Evolutionary conservation across 30 jellyfish, hydroid and myxozoan genomes (phyloP).

Genomic region (Hydractinia echinata): DNA sequence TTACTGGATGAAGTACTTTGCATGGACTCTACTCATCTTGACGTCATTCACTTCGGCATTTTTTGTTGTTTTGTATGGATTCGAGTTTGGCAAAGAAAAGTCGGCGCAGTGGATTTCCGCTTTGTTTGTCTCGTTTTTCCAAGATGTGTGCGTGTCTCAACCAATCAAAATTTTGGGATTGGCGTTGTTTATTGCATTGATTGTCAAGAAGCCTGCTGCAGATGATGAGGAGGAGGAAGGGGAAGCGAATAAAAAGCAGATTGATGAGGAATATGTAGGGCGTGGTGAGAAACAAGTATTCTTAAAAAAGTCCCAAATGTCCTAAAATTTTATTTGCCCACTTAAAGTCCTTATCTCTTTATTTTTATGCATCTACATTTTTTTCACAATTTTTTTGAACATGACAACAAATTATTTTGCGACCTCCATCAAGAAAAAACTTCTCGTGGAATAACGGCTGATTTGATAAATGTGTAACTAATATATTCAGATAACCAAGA

Average conservation of each 20-base stretch:
- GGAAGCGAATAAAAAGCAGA: conserved; percentile 50
- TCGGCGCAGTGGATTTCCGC: conserved; percentile 92
- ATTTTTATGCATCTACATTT: too few relatives aligned
- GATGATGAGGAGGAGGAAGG: conserved; percentile 64
- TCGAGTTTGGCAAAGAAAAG: conserved; percentile 84
- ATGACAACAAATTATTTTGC: too few relatives aligned
- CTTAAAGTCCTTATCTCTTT: too few relatives aligned
- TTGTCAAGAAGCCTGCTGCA: conserved; percentile 85
- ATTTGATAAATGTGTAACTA: neutral
- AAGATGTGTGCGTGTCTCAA: conserved; percentile 83
- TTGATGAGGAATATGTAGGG: conserved; percentile 61
- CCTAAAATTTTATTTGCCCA: too few relatives aligned
- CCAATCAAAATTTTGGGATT: conserved; percentile 77
- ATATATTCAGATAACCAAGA: neutral
- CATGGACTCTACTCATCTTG: conserved; percentile 71
- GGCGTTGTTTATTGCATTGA: conserved; percentile 82
- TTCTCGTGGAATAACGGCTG: too few relatives aligned
- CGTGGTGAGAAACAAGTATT: neutral
- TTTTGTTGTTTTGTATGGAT: conserved; percentile 92
- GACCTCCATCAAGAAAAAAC: too few relatives aligned
- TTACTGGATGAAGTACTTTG: conserved; percentile 90
- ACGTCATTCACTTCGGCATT: conserved; percentile 90
- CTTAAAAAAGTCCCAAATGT: too few relatives aligned
- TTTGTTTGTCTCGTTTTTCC: conserved; percentile 73
- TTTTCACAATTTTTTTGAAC: too few relatives aligned